These are phyloP conservation scores for Sapajus apella DNA, from an alignment of 2,113 vertebrate genomes.

Conservation along the genomic window DNA sequence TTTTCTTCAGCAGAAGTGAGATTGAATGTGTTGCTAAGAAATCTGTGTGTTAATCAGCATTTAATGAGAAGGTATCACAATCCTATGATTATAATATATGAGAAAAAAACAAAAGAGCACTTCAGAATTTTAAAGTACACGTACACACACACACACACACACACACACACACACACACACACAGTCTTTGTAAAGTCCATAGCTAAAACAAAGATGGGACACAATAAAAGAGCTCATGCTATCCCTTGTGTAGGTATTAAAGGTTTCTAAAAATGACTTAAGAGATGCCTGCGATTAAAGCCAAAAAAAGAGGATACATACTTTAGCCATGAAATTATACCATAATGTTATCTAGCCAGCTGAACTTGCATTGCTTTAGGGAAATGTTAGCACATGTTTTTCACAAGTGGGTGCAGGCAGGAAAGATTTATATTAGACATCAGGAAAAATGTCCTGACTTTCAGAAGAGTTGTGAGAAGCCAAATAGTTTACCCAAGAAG, in stretches of 20 bases:
- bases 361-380: conserved; percentile 39
- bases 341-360: conserved; percentile 28
- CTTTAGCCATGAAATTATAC: conserved; percentile 52
- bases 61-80: not conserved
- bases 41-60: conserved; percentile 31
- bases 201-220: conserved; percentile 19
- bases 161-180: not conserved
- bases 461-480: conserved; percentile 61
- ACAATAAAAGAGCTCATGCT: conserved; percentile 33
- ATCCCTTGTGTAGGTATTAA: not conserved
- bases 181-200: not conserved
- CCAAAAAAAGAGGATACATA: not conserved
- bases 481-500: conserved; percentile 71
- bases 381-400: conserved; percentile 54
- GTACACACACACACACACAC: not conserved
- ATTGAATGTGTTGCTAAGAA: not conserved
- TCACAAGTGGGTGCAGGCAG: conserved; percentile 46
- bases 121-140: not conserved
- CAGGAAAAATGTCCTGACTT: conserved; percentile 64
- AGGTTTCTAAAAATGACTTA: conserved; percentile 54
- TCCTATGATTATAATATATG: not conserved
- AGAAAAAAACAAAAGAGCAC: not conserved
- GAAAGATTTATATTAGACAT: conserved; percentile 71
- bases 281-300: not conserved
- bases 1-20: conserved; percentile 9